Evolutionary conservation across 2,113 vertebrate species (phyloP), one percentile per base, ranked within the genome.

Genomic region (Holacanthus passer): DNA sequence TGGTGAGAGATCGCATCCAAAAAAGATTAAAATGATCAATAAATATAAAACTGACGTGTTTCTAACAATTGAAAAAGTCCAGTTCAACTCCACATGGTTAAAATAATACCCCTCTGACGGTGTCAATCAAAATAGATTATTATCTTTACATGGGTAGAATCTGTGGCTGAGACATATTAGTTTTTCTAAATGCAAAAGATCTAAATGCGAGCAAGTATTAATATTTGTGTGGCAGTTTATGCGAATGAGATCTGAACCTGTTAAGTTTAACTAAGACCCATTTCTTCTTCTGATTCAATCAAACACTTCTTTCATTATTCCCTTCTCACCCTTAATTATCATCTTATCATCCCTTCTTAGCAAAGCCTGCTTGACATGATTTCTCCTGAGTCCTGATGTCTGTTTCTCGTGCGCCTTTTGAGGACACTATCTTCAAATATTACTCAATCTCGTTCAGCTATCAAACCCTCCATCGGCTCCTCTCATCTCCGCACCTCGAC

Each of bases 381-480:
- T 65, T 60, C 59, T 62, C 31, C 1, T 11, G 31, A 69, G 24
- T 75, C 48, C 19, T 4, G 3, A 39, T 32, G 35, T 59, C 41
- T 63, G 29, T 69, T 67, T 77, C 58, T 71, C 32, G 52, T 27
- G 24, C 11, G 19, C 45, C 60, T 47, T 85, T 83, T 74, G 67
- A 85, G 64, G 37, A 78, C 53, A 27, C 16, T 10, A 53, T 73
- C 64, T 69, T 88, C 68, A 86, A 86, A 72, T 77, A 58, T 52
- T 58, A 27, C 69, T 77, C 77, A 8, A 20, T 79, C 70, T 81
- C 27, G 11, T 62, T 82, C 69, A 58, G 69, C 64, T 31, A 85
- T 84, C 88, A 88, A 76, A 85, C 60, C 74, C 74, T 58, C 58
- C 63, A 65, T 78, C 66, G n/a, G 29, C 24, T 65, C 53, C 74